Conservation (phyloP, 2,113 vertebrate species). For the Irena cyanogastra region DNA sequence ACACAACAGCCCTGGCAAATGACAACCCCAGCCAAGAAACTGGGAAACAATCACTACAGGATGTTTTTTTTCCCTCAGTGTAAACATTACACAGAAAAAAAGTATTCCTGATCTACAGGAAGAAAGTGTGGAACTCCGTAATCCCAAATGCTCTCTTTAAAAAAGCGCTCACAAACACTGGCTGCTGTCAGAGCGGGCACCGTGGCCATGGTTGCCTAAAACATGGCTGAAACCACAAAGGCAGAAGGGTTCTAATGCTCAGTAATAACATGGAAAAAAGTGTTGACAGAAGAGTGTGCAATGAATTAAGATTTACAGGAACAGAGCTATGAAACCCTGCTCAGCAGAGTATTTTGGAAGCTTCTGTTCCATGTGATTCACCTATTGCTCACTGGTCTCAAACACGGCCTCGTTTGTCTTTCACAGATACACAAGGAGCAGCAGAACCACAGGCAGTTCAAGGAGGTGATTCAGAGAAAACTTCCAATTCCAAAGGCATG, state of each 20-base stretch:
- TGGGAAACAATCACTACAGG: not conserved
- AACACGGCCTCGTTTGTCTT: not conserved
- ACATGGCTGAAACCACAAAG: not conserved
- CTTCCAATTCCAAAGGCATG: not conserved
- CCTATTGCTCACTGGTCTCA: not conserved
- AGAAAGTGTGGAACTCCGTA: not conserved
- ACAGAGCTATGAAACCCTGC: not conserved
- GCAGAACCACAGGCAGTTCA: not conserved
- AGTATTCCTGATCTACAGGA: not conserved
- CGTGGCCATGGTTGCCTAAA: not conserved
- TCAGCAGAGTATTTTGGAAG: not conserved
- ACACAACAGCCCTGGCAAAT: not conserved
- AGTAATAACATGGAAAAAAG: not conserved
- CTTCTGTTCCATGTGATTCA: not conserved
- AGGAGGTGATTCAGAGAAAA: not conserved
- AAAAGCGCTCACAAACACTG: not conserved
- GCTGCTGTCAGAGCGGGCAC: not conserved
- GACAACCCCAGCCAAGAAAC: not conserved
- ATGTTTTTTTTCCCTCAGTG: not conserved
- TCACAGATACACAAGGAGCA: accelerated
- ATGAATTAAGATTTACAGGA: not conserved
- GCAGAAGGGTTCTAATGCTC: not conserved
- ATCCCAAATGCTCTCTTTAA: not conserved
- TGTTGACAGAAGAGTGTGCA: not conserved
- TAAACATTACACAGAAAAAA: not conserved